Evolutionary conservation across 2,797 vertebrate species (phyloP).

Genomic region (Cygnus olor): DNA sequence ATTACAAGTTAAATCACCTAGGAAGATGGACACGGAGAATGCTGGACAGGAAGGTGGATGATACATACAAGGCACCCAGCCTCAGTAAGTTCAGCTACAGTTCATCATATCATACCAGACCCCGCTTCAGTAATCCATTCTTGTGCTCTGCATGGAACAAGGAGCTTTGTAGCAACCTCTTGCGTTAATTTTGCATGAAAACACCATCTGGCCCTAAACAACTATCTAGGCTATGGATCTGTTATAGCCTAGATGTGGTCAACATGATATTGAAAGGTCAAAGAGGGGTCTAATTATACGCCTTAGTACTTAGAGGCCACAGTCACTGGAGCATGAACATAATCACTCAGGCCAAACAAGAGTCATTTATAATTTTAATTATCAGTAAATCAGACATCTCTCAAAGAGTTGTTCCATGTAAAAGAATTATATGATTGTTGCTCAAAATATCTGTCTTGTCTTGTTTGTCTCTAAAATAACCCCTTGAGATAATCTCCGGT

Average conservation of each 20-base stretch:
- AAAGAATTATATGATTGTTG: constrained; percentile 76
- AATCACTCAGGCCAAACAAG: constrained; percentile 80
- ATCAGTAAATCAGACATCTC: constrained; percentile 78
- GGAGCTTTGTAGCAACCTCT: constrained; percentile 60
- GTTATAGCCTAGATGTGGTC: constrained; percentile 73
- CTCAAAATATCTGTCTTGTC: constrained; percentile 77
- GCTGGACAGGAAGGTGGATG: neutral
- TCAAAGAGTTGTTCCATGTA: constrained; percentile 64
- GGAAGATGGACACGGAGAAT: neutral
- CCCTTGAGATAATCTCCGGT: constrained; percentile 60
- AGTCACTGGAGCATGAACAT: constrained; percentile 71
- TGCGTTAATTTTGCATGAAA: constrained; percentile 77
- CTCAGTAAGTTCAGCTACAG: constrained; percentile 21
- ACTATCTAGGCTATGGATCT: constrained; percentile 70
- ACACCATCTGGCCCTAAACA: constrained; percentile 76
- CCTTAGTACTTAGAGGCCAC: constrained; percentile 74
- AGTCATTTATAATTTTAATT: constrained; percentile 81
- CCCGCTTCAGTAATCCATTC: constrained; percentile 4
- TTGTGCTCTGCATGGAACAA: constrained; percentile 50
- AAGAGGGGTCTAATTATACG: constrained; percentile 78
- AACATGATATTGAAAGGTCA: constrained; percentile 79
- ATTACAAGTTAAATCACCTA: neutral
- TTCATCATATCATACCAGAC: constrained; percentile 11
- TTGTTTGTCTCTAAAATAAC: constrained; percentile 73
- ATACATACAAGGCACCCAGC: neutral